These are phyloP conservation scores for Caenorhabditis uteleia DNA, from an alignment of 2,888 invertebrate species.

Conservation along the genomic window DNA sequence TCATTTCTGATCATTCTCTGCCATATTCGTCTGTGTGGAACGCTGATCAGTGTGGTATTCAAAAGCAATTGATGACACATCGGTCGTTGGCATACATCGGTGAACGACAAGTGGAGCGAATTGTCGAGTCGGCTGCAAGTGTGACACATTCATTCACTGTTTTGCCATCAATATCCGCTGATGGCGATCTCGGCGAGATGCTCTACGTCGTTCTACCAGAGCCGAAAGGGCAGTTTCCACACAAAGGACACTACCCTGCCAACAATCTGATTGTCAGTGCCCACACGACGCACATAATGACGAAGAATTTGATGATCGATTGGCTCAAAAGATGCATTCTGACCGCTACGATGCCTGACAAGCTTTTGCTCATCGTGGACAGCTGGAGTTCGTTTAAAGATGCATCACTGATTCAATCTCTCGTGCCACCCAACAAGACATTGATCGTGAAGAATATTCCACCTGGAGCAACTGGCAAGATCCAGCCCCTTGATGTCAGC, in stretches of 20 bases:
- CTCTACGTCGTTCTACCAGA: constrained; percentile 24
- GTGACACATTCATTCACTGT: constrained; percentile 21
- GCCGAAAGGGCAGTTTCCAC: constrained; percentile 15
- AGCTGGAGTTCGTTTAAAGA: constrained; percentile 18
- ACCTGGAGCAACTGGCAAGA: constrained; percentile 15
- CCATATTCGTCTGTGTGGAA: constrained; percentile 5
- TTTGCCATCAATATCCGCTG: constrained; percentile 21
- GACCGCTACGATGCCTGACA: not conserved
- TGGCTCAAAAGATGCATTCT: constrained; percentile 12
- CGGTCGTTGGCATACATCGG: constrained; percentile 18
- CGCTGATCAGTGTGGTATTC: constrained; percentile 25
- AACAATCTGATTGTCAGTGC: constrained; percentile 12
- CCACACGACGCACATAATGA: constrained; percentile 25
- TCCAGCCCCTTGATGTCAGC: constrained; percentile 31
- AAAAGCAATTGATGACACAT: constrained; percentile 10
- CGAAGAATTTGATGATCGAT: constrained; percentile 6
- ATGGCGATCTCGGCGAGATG: constrained; percentile 10
- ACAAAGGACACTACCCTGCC: not conserved
- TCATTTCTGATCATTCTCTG: not conserved
- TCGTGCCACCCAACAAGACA: constrained; percentile 2
- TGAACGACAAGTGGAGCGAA: constrained; percentile 1
- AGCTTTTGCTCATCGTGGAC: too few relatives aligned
- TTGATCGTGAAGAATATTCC: constrained; percentile 14
- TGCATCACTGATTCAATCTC: constrained; percentile 4
- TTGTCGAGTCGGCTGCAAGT: constrained; percentile 4